phyloP scores from a whole-genome alignment of 2,113 vertebrate species.

The Sorex araneus region DNA sequence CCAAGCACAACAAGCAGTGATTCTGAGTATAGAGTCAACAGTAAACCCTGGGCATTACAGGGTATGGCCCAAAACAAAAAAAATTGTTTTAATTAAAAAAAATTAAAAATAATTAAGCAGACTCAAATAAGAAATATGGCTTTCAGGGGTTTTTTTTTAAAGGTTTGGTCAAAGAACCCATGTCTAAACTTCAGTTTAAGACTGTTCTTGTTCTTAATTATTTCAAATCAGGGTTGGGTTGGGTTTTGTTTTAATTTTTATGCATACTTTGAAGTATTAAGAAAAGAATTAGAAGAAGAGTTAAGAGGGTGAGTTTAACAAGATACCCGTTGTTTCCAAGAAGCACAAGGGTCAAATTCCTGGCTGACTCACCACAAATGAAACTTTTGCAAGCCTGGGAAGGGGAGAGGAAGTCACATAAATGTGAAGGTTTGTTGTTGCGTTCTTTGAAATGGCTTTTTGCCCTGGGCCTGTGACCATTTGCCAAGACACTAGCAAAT shows the following conservation, averaged over 20 bases:
- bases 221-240: neutral
- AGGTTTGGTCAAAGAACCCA: conserved; percentile 4
- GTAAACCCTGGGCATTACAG: too few relatives aligned
- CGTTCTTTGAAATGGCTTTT: neutral
- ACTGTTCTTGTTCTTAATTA: conserved; percentile 1
- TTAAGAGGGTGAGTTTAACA: neutral
- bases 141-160: neutral
- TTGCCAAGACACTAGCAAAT: neutral
- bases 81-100: neutral
- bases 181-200: conserved; percentile 34
- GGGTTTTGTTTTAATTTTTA: conserved; percentile 14
- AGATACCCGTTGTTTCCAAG: neutral
- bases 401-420: neutral
- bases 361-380: neutral
- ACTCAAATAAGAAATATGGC: neutral
- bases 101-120: neutral
- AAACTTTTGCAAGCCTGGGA: neutral
- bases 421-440: neutral
- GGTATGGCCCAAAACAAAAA: too few relatives aligned
- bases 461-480: neutral
- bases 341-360: neutral
- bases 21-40: too few relatives aligned
- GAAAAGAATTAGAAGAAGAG: neutral
- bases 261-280: conserved; percentile 37
- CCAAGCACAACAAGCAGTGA: too few relatives aligned